A percentile compares a stretch with the other conserved stretches of the same genome.
Conservation (phyloP, 2,797 vertebrate genomes). For the Liasis olivaceus region DNA sequence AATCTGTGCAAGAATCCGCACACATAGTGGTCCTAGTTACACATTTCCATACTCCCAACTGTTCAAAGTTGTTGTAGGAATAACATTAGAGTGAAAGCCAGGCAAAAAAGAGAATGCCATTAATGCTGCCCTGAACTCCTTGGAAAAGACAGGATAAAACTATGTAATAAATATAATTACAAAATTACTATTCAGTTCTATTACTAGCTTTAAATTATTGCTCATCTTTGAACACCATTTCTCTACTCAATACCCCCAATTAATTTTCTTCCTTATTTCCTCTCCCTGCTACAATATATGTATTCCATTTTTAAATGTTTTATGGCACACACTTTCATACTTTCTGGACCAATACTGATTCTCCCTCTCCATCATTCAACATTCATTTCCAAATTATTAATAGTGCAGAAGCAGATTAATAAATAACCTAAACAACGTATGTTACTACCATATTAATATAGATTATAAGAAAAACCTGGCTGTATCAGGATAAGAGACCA, state of each 20-base stretch:
- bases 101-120: neutral
- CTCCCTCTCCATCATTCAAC: neutral
- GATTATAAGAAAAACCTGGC: neutral
- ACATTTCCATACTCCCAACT: neutral
- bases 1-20: neutral
- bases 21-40: neutral
- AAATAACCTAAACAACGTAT: neutral
- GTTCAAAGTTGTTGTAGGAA: neutral
- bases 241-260: neutral
- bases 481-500: neutral
- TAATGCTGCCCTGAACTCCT: neutral
- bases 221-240: neutral
- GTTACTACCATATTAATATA: neutral
- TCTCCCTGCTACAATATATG: no score
- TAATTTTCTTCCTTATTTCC: neutral
- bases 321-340: neutral
- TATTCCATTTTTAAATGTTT: neutral
- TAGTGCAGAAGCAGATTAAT: neutral
- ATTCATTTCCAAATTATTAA: neutral
- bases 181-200: neutral
- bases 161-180: neutral
- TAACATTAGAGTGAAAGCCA: neutral
- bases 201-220: neutral
- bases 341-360: neutral
- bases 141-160: neutral